Percentiles rank a stretch among this genome's conserved stretches.
phyloP scores from a whole-genome alignment of 1,140 invertebrate genomes.

The Lepidostoma basale region DNA sequence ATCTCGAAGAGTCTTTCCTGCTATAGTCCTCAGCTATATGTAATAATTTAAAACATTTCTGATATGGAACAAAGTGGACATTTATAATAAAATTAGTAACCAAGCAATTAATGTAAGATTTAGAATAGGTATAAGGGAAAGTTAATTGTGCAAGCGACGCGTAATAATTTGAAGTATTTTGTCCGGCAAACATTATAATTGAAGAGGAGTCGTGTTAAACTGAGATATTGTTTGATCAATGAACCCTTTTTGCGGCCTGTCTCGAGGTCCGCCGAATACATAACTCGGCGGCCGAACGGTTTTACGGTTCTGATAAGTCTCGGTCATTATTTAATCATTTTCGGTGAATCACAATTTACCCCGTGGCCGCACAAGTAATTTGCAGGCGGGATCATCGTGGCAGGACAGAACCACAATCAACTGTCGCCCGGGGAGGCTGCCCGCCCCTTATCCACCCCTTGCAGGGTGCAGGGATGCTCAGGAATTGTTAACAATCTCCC shows the following conservation, averaged over 20 bases:
- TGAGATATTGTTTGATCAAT: not conserved
- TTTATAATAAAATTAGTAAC: too few relatives aligned
- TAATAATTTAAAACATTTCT: too few relatives aligned
- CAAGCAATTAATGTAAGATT: too few relatives aligned
- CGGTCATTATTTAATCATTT: conserved; percentile 26
- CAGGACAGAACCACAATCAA: conserved; percentile 18
- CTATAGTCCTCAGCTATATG: too few relatives aligned
- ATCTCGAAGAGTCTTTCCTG: too few relatives aligned
- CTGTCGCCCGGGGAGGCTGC: conserved; percentile 1
- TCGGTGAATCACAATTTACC: conserved; percentile 16
- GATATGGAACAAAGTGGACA: too few relatives aligned
- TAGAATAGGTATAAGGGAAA: too few relatives aligned
- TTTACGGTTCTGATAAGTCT: conserved; percentile 13
- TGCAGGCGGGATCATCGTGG: conserved; percentile 16
- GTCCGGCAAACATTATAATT: too few relatives aligned
- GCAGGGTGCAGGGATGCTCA: not conserved
- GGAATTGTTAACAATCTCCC: not conserved
- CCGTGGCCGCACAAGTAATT: conserved; percentile 19
- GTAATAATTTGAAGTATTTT: too few relatives aligned
- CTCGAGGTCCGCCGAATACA: not conserved
- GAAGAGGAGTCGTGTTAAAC: too few relatives aligned
- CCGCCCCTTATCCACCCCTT: not conserved
- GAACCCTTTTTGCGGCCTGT: not conserved
- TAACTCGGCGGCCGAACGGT: not conserved
- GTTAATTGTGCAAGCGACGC: too few relatives aligned